Conservation (phyloP, 2,797 vertebrate genomes). For the Gastrophryne carolinensis region DNA sequence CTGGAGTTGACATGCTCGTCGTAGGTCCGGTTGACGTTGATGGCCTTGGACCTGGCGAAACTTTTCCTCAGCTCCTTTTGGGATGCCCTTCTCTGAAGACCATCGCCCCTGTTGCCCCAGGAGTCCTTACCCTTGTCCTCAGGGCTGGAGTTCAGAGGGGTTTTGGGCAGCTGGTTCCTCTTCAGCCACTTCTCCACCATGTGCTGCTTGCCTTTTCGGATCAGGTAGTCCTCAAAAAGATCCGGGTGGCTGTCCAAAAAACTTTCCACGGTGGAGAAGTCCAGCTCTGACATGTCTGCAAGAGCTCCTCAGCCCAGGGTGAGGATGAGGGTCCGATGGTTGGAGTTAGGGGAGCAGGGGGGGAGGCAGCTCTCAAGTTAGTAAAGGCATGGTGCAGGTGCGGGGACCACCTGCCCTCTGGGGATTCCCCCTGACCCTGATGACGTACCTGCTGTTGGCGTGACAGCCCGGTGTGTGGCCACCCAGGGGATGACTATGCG, state of each 20-base stretch:
- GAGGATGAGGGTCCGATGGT: not conserved
- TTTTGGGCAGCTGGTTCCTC: slow-evolving; percentile 70
- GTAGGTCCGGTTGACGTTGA: slow-evolving; percentile 93
- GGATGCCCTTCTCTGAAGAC: slow-evolving; percentile 82
- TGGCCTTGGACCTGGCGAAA: slow-evolving; percentile 94
- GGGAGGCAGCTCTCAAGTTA: slow-evolving; percentile 25
- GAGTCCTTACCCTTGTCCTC: slow-evolving; percentile 69
- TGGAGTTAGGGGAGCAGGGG: not conserved
- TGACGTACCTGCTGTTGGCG: no score
- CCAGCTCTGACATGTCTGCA: slow-evolving; percentile 79
- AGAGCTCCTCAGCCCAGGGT: not conserved
- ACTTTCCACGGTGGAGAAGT: slow-evolving; percentile 94
- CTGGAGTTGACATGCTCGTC: slow-evolving; percentile 91
- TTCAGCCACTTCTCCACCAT: slow-evolving; percentile 93
- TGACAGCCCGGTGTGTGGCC: not conserved
- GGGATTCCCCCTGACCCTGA: slow-evolving; percentile 34
- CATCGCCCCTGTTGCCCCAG: slow-evolving; percentile 73
- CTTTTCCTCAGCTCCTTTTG: slow-evolving; percentile 94
- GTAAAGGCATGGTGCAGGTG: slow-evolving; percentile 39
- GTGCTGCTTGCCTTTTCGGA: slow-evolving; percentile 83
- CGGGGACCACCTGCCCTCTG: slow-evolving; percentile 10
- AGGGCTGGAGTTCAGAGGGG: slow-evolving; percentile 57
- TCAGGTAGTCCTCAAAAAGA: slow-evolving; percentile 86
- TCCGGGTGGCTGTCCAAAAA: slow-evolving; percentile 93
- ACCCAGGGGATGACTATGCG: not conserved